A percentile compares a stretch with the other conserved stretches of the same genome.
These are phyloP conservation scores for Clanis bilineata DNA, from an alignment of 2,888 invertebrate species.

Conservation along the genomic window DNA sequence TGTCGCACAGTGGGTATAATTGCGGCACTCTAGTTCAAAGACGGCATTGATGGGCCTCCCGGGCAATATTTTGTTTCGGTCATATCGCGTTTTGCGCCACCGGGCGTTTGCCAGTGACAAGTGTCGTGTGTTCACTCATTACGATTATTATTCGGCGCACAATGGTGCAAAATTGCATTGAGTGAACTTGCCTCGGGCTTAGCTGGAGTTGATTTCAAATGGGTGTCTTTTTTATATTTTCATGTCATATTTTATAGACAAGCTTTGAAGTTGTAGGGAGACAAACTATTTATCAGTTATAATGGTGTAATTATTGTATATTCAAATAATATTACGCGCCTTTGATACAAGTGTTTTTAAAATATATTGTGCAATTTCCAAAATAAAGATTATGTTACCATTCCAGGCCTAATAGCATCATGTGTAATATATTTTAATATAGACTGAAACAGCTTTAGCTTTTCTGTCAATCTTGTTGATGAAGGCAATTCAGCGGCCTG, in stretches of 20 bases:
- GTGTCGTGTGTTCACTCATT: constrained; percentile 19
- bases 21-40: constrained; percentile 23
- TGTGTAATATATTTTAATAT: too few species aligned
- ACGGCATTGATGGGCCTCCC: constrained; percentile 26
- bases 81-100: constrained; percentile 17
- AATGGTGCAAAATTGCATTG: constrained; percentile 10
- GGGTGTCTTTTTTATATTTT: not conserved
- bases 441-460: too few species aligned
- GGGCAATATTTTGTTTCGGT: constrained; percentile 13
- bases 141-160: constrained; percentile 15
- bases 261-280: not conserved
- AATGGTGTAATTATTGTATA: too few species aligned
- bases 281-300: too few species aligned
- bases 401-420: too few species aligned
- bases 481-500: too few species aligned
- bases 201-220: not conserved
- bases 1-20: not conserved
- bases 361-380: too few species aligned
- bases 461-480: too few species aligned
- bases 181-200: not conserved
- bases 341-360: too few species aligned
- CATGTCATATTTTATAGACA: not conserved
- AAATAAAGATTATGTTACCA: too few species aligned
- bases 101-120: constrained; percentile 22
- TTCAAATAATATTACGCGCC: too few species aligned